phyloP scores from a whole-genome alignment of 2,113 vertebrate species.

The Vombatus ursinus region DNA sequence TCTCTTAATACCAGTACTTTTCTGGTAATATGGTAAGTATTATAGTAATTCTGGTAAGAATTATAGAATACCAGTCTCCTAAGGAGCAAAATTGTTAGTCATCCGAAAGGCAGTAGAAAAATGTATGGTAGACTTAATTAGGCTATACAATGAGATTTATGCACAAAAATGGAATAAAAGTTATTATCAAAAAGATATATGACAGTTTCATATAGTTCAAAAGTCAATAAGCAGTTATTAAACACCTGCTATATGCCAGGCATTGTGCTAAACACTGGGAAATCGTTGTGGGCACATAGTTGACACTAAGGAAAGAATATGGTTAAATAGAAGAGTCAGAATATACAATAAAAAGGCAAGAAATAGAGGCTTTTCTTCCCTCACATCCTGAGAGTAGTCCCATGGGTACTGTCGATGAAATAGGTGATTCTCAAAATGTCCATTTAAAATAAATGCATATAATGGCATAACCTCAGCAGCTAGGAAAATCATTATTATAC shows the following conservation, averaged over 20 bases:
- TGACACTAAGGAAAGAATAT: neutral
- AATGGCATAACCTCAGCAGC: slow-evolving; percentile 11
- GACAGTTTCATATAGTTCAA: too few species aligned
- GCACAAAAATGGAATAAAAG: too few species aligned
- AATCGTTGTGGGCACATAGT: neutral
- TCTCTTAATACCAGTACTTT: too few species aligned
- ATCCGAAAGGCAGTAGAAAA: too few species aligned
- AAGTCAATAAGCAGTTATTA: too few species aligned
- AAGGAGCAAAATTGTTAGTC: too few species aligned
- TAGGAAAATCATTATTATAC: neutral
- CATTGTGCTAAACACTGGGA: neutral
- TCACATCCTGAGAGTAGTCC: neutral
- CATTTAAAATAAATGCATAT: slow-evolving; percentile 10
- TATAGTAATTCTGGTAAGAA: too few species aligned
- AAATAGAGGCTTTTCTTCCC: neutral
- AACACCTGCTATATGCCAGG: neutral
- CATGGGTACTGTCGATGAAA: neutral
- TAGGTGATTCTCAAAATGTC: neutral
- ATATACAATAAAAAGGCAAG: neutral
- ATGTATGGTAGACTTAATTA: too few species aligned
- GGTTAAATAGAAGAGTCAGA: slow-evolving; percentile 11
- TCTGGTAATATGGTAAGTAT: too few species aligned
- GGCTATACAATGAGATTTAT: too few species aligned
- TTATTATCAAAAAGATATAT: too few species aligned
- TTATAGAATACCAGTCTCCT: too few species aligned